Percentiles rank a stretch among this genome's conserved stretches.
Conservation (phyloP, 2,113 vertebrate species). For the Zeus faber region DNA sequence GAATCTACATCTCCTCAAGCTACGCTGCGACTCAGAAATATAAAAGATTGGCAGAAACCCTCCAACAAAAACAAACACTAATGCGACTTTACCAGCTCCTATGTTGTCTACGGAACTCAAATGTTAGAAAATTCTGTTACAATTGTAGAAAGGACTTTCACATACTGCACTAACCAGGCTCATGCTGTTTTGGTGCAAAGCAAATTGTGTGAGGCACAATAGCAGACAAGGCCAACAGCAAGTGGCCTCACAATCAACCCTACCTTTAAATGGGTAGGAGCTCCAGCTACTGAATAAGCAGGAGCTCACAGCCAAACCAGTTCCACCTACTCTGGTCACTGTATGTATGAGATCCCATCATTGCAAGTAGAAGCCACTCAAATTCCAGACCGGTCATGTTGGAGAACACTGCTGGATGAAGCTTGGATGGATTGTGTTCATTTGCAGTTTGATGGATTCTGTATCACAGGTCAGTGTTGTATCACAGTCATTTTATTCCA, state of each 20-base stretch:
- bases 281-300: conserved; percentile 7
- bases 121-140: conserved; percentile 10
- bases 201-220: conserved; percentile 4
- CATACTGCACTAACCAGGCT: not conserved
- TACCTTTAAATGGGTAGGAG: conserved; percentile 16
- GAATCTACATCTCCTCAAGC: not conserved
- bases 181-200: conserved; percentile 13
- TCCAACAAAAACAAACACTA: not conserved
- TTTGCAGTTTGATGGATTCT: conserved; percentile 20
- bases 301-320: conserved; percentile 1
- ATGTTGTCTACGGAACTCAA: not conserved
- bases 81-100: not conserved
- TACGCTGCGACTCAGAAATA: not conserved
- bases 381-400: conserved; percentile 4
- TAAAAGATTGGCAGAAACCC: not conserved
- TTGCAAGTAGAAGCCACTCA: not conserved
- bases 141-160: conserved; percentile 10
- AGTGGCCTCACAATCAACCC: not conserved
- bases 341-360: not conserved
- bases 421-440: too few species aligned
- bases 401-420: too few species aligned
- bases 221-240: conserved; percentile 3
- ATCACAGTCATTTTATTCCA: conserved; percentile 15
- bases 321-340: conserved; percentile 5
- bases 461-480: conserved; percentile 9